A percentile compares a stretch with the other conserved stretches of the same genome.
These are phyloP conservation scores for Campopleginae sp. DNA, from an alignment of 2,888 invertebrate genomes.

Conservation along the genomic window DNA sequence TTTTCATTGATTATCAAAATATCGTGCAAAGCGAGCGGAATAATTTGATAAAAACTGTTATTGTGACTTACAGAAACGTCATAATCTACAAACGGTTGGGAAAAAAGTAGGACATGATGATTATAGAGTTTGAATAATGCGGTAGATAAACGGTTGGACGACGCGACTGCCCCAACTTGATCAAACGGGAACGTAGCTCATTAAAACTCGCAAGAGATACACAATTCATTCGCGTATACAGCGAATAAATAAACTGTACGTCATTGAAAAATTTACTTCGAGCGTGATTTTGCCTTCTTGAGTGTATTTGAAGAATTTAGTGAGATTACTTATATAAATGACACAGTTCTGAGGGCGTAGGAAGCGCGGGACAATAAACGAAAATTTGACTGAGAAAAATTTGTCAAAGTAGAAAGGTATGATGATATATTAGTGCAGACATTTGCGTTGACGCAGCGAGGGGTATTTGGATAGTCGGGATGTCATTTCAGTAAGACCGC, in stretches of 20 bases:
- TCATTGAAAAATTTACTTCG: neutral
- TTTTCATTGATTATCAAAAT: too few relatives aligned
- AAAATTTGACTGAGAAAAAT: constrained; percentile 43
- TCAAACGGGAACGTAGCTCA: neutral
- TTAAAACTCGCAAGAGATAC: neutral
- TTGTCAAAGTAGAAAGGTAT: constrained; percentile 18
- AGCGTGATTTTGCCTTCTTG: neutral
- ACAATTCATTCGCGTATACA: neutral
- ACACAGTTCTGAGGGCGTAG: neutral
- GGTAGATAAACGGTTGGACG: too few relatives aligned
- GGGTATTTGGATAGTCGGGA: constrained; percentile 19
- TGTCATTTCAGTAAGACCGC: constrained; percentile 57
- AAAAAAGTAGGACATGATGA: too few relatives aligned
- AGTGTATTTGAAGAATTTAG: neutral
- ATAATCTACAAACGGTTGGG: too few relatives aligned
- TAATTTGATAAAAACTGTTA: too few relatives aligned
- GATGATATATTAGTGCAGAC: constrained; percentile 42
- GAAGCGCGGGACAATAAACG: constrained; percentile 28
- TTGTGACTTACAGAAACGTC: too few relatives aligned
- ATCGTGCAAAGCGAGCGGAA: too few relatives aligned
- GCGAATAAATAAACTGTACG: neutral
- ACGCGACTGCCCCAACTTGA: too few relatives aligned
- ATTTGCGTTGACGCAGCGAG: neutral
- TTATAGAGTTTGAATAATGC: too few relatives aligned
- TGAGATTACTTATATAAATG: neutral